These are phyloP conservation scores for Dione juno DNA, from an alignment of 2,888 invertebrate genomes.

Conservation along the genomic window DNA sequence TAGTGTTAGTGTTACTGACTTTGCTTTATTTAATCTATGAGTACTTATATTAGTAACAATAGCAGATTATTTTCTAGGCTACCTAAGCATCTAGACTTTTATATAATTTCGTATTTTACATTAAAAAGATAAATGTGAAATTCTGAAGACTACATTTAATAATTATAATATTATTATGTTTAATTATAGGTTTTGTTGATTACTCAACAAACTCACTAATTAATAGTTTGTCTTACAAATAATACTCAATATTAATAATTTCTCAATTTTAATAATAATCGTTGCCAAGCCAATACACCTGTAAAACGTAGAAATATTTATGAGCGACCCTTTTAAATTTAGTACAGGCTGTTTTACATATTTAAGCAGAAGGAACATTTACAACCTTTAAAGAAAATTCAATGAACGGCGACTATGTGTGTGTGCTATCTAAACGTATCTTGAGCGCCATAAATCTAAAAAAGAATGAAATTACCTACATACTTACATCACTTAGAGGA, in stretches of 20 bases:
- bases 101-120: neutral
- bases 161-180: neutral
- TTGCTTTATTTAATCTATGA: conserved; percentile 26
- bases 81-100: no score
- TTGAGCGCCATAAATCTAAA: neutral
- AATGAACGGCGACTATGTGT: neutral
- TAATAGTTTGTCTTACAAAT: neutral
- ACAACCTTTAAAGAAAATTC: conserved; percentile 34
- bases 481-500: neutral
- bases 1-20: conserved; percentile 30
- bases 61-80: neutral
- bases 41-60: neutral
- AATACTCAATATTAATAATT: no score
- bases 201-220: neutral
- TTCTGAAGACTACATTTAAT: neutral
- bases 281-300: conserved; percentile 14
- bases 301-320: conserved; percentile 26
- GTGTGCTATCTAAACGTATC: neutral
- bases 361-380: conserved; percentile 28
- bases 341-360: conserved; percentile 31
- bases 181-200: neutral
- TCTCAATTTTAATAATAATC: conserved; percentile 2
- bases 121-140: neutral
- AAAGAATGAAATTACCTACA: neutral
- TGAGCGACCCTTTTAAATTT: conserved; percentile 28